Evolutionary conservation across 1,140 invertebrate genomes (phyloP).

Genomic region (Sarcophaga bullata): DNA sequence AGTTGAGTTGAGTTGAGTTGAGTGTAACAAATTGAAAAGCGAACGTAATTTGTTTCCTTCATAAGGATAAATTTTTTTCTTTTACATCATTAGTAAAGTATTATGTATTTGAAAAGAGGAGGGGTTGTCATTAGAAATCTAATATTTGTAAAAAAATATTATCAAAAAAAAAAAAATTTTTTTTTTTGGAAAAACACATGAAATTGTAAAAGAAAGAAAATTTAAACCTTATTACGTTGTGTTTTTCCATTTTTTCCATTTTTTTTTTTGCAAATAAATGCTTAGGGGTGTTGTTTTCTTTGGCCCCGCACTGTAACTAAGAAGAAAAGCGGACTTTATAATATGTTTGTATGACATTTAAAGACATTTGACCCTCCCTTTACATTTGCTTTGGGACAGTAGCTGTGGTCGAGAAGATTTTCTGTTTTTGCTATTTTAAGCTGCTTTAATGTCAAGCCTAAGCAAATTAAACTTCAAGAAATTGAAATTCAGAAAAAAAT

Average conservation of each 20-base stretch:
- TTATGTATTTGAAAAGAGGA: not conserved
- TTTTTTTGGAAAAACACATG: not conserved
- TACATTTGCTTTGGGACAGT: not conserved
- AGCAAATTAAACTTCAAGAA: not conserved
- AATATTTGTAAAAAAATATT: slow-evolving; percentile 8
- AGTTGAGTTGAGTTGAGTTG: too few relatives aligned
- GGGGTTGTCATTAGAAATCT: not conserved
- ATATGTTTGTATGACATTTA: not conserved
- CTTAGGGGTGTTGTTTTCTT: not conserved
- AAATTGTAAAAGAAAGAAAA: not conserved
- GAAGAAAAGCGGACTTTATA: not conserved
- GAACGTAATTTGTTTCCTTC: not conserved
- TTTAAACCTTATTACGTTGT: slow-evolving; percentile 6
- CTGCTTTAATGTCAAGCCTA: not conserved
- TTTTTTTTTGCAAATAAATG: not conserved
- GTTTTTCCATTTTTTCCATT: not conserved
- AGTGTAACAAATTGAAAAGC: slow-evolving; percentile 25
- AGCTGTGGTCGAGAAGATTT: not conserved
- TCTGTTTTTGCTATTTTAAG: not conserved
- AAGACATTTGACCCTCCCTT: not conserved
- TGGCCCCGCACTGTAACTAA: not conserved
- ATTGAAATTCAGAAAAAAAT: not conserved
- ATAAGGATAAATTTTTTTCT: not conserved
- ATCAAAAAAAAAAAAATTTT: not conserved
- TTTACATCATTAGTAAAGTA: slow-evolving; percentile 1